Evolutionary conservation across 2,113 vertebrate species (phyloP), one percentile per base, ranked within the genome.

Genomic region (Vidua chalybeata): DNA sequence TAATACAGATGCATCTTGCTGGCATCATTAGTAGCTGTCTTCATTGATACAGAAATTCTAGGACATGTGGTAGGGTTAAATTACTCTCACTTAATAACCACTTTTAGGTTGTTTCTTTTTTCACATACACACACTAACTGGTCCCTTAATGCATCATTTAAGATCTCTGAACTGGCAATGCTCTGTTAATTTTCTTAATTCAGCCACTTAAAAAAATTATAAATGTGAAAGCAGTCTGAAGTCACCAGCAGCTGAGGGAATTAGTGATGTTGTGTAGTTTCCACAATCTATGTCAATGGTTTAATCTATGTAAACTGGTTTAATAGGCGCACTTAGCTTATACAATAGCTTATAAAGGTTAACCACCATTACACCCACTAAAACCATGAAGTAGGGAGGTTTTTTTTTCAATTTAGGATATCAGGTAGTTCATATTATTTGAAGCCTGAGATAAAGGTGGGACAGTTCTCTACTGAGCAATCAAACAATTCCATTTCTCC

Each of bases 121-220:
- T 45, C 72, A 39, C n/a, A 41, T 49, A 46, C 11, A 54, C 7
- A 0, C 28, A 20, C 21, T 95, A 85, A 91, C 62, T 83, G 67
- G 23, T 87, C 75, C 81, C 62, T 93, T 79, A 94, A 90, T 87
- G 78, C 72, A 81, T 71, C 83, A 59, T 81, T 93, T 92, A 92
- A 86, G 39, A 68, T 87, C 78, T 55, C 71, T 74, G 63, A 95
- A 87, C 83, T 4, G 6, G 55, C 27, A 83, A 59, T 63, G 90
- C 92, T 95, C 88, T 74, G 83, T 74, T 96, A 96, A 94, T 93
- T 95, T 96, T 48, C 76, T 74, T 94, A 90, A 94, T 94, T 93
- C 52, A 71, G 23, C 7, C 46, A 83, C 62, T 87, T 2, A 58
- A 75, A 93, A 92, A 87, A 72, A 80, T 52, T 63, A 61, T 52